Base-by-base conservation (phyloP, 1,140 invertebrate genomes). In the Triops longicaudatus region DNA sequence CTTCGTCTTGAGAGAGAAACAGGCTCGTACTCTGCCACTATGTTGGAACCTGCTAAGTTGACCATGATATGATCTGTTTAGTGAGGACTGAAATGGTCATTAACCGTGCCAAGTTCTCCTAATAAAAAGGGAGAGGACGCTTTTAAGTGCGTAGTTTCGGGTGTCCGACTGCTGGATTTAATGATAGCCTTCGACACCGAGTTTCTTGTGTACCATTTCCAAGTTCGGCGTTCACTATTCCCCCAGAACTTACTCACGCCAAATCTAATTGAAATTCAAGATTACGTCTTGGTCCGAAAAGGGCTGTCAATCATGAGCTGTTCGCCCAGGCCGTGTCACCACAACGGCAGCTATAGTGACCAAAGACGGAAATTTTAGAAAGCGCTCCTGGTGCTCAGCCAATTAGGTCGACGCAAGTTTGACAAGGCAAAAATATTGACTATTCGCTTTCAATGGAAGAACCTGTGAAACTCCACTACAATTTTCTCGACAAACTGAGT, bases 311-410 rank as follows among this genome's bases (percentile, higher is more conserved):
- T 63, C 50, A 63, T 63, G 50, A 17, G 43, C 11, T 12, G 43
- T 11, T 44, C 17, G 43, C 43, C 1, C 43, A 12, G 50, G 50
- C 50, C 50, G 50, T 63, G 50, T 9, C 22, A 10, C 17, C 50
- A n/a, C 4, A 63, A 63, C 50, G 14, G 31, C 50, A 17, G 50
- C 50, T 63, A 63, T 14, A 14, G 50, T 63, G 50, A n/a, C 50
- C 50, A 63, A 63, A 63, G 50, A 63, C 50, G 50, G 50, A 63
- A 63, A 37, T 37, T 63, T 63, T 63, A 63, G 50, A 63, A 63
- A 63, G 50, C 50, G 50, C 17, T 17, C 17, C 50, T 63, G 50
- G 50, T 63, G 50, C 50, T 2, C 6, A 63, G 50, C 50, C 50
- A 63, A 63, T 63, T 63, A 63, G n/a, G 50, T 63, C 50, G 50